These are phyloP conservation scores for Pseudorhiza aurosa DNA, from an alignment of 30 jellyfish, hydroid and myxozoan genomes.

Conservation along the genomic window DNA sequence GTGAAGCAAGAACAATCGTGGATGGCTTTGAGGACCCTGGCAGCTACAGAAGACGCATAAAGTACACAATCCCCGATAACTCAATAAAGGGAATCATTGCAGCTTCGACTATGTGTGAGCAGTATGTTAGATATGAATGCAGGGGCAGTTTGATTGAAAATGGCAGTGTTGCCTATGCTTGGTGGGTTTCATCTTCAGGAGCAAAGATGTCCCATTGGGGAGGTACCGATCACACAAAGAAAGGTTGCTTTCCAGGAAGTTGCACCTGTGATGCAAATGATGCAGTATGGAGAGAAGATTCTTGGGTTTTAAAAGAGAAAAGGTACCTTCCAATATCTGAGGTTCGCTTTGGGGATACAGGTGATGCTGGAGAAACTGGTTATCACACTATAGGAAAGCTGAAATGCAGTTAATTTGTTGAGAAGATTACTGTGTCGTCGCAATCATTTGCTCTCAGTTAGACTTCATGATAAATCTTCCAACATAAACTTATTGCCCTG, in stretches of 20 bases:
- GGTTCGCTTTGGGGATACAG: slow-evolving; percentile 45
- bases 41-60: neutral
- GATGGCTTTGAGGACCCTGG: slow-evolving; percentile 17
- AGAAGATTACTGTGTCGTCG: no score
- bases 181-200: slow-evolving; percentile 42
- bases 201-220: slow-evolving; percentile 44
- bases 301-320: slow-evolving; percentile 10
- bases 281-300: slow-evolving; percentile 29
- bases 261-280: slow-evolving; percentile 36
- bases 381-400: slow-evolving; percentile 27
- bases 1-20: slow-evolving; percentile 39
- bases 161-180: neutral
- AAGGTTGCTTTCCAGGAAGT: slow-evolving; percentile 8
- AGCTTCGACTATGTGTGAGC: slow-evolving; percentile 19
- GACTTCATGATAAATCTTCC: no score
- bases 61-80: neutral
- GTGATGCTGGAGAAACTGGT: neutral
- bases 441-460: no score
- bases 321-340: slow-evolving; percentile 22
- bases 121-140: slow-evolving; percentile 42
- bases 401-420: no score
- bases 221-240: slow-evolving; percentile 16
- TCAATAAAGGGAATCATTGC: neutral
- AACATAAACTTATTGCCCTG: no score
- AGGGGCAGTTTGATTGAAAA: neutral